A percentile compares a stretch with the other conserved stretches of the same genome.
Evolutionary conservation across 2,888 invertebrate genomes (phyloP).

Genomic region (Orthosia gothica): DNA sequence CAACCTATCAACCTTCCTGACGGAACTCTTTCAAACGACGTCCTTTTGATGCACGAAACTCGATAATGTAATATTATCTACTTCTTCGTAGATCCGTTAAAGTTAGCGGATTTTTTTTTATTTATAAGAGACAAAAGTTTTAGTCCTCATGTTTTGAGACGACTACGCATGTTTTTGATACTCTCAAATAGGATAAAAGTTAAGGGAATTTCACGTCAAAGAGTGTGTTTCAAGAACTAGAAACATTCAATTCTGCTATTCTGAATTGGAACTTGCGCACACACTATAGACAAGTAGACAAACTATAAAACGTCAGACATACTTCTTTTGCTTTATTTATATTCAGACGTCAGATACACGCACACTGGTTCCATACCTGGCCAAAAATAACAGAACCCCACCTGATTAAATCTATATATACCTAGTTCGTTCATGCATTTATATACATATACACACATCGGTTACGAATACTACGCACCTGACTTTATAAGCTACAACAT

Average conservation of each 20-base stretch:
- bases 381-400: too few relatives aligned
- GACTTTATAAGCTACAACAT: background rate
- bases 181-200: too few relatives aligned
- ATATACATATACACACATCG: background rate
- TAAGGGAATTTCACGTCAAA: background rate
- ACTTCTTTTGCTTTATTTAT: too few relatives aligned
- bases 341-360: too few relatives aligned
- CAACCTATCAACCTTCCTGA: slow-evolving; percentile 70
- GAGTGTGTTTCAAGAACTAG: background rate
- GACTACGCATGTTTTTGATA: background rate
- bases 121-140: background rate
- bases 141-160: background rate
- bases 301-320: too few relatives aligned
- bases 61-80: slow-evolving; percentile 63
- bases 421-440: too few relatives aligned
- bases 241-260: background rate
- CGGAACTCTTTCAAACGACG: slow-evolving; percentile 64
- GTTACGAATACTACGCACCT: background rate
- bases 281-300: too few relatives aligned
- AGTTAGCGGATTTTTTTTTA: background rate
- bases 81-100: slow-evolving; percentile 37
- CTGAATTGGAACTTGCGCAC: background rate
- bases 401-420: too few relatives aligned
- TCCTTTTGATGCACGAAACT: slow-evolving; percentile 67
- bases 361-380: too few relatives aligned